Percentiles rank a stretch among this genome's conserved stretches.
Conservation (phyloP, 1,140 invertebrate species). For the Drosophila sturtevanti region DNA sequence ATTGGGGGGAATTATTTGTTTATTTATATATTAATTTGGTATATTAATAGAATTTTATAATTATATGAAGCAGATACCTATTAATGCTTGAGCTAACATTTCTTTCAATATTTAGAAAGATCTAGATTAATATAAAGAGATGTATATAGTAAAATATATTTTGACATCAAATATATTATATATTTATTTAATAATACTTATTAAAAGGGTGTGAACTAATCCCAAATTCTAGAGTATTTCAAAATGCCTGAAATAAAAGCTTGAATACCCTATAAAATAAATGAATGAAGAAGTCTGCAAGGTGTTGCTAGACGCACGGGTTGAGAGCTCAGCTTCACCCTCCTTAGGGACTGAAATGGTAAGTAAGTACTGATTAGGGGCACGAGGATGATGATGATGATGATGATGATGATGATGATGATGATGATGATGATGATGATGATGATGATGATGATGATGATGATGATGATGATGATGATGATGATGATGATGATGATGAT, state of each 20-base stretch:
- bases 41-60: too few species aligned
- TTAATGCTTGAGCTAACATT: too few species aligned
- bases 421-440: conserved; percentile 21
- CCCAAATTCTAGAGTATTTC: too few species aligned
- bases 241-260: neutral
- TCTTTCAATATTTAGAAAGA: too few species aligned
- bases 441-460: conserved; percentile 23
- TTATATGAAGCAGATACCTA: too few species aligned
- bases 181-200: too few species aligned
- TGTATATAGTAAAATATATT: too few species aligned
- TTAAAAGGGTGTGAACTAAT: too few species aligned
- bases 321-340: neutral
- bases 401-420: neutral
- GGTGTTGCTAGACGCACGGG: conserved; percentile 58
- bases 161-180: too few species aligned
- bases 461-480: neutral
- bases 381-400: neutral
- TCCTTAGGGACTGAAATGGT: conserved; percentile 4
- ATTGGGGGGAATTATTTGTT: too few species aligned
- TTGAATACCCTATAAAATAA: neutral
- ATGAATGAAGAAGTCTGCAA: conserved; percentile 30
- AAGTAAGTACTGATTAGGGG: conserved; percentile 42
- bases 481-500: neutral
- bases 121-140: too few species aligned
- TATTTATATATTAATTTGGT: too few species aligned